A percentile compares a stretch with the other conserved stretches of the same genome.
These are phyloP conservation scores for Oncorhynchus masou DNA, from an alignment of 2,113 vertebrate genomes.

Conservation along the genomic window DNA sequence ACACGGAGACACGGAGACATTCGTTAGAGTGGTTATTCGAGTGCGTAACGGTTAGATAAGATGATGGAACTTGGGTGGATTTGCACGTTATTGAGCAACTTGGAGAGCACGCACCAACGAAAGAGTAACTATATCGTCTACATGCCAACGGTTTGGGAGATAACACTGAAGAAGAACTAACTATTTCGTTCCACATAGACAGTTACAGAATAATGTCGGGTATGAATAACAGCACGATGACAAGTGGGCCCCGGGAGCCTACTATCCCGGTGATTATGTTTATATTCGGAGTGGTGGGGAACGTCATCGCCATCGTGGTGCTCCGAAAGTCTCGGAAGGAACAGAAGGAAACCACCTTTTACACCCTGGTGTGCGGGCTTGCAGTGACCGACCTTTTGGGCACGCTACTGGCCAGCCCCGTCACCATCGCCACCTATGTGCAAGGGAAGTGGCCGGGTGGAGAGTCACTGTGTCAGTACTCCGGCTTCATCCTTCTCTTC, in stretches of 20 bases:
- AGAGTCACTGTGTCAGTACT: constrained; percentile 85
- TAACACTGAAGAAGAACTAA: neutral
- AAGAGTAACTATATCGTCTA: neutral
- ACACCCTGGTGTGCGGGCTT: constrained; percentile 90
- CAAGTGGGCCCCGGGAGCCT: constrained; percentile 29
- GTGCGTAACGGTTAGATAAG: constrained; percentile 28
- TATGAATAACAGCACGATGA: constrained; percentile 32
- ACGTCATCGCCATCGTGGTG: constrained; percentile 90
- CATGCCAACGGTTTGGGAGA: neutral
- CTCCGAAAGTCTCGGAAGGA: constrained; percentile 91
- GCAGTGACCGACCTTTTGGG: constrained; percentile 93
- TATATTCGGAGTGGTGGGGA: constrained; percentile 92
- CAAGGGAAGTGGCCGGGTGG: constrained; percentile 86
- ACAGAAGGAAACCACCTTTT: constrained; percentile 95
- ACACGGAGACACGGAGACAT: neutral
- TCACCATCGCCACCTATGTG: constrained; percentile 92
- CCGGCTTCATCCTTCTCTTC: constrained; percentile 95
- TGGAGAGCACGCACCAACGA: constrained; percentile 14
- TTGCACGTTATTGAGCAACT: neutral
- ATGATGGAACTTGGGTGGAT: constrained; percentile 36
- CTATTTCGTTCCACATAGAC: neutral
- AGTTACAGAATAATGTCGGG: constrained; percentile 25
- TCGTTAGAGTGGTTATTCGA: neutral
- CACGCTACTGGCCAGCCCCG: constrained; percentile 90
- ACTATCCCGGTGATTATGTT: constrained; percentile 94